phyloP scores from a whole-genome alignment of 1,140 invertebrate genomes.

The Drosophila littoralis region DNA sequence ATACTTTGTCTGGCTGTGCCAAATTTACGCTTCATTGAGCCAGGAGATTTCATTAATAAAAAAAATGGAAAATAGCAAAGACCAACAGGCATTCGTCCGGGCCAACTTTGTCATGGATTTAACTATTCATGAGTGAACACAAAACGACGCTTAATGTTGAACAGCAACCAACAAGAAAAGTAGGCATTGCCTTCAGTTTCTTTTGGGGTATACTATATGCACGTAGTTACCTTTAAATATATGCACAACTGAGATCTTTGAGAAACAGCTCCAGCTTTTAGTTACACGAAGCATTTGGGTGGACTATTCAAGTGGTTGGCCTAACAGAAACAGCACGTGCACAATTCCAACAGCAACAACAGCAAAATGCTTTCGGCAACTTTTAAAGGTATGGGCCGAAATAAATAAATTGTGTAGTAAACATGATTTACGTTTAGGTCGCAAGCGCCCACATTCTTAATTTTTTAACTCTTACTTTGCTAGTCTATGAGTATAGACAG shows the following conservation, averaged over 20 bases:
- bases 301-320: conserved; percentile 22
- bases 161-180: background rate
- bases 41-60: conserved; percentile 83
- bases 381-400: background rate
- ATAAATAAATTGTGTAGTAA: conserved; percentile 6
- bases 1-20: conserved; percentile 58
- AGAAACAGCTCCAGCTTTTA: conserved; percentile 32
- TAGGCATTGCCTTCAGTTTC: conserved; percentile 22
- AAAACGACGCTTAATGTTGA: conserved; percentile 56
- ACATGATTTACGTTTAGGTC: conserved; percentile 13
- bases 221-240: conserved; percentile 44
- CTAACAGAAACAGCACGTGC: conserved; percentile 21
- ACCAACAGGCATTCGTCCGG: conserved; percentile 10
- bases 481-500: background rate
- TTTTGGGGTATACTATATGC: conserved; percentile 26
- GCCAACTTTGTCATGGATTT: conserved; percentile 52
- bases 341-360: conserved; percentile 13
- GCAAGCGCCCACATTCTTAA: background rate
- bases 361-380: background rate
- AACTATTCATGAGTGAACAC: conserved; percentile 75
- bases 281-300: conserved; percentile 33
- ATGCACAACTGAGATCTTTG: conserved; percentile 46
- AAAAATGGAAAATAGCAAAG: conserved; percentile 73
- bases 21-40: conserved; percentile 80
- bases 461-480: background rate